A percentile compares a stretch with the other conserved stretches of the same genome.
These are phyloP conservation scores for Neolamprologus sp. DNA, from an alignment of 2,113 vertebrate genomes.

Conservation along the genomic window DNA sequence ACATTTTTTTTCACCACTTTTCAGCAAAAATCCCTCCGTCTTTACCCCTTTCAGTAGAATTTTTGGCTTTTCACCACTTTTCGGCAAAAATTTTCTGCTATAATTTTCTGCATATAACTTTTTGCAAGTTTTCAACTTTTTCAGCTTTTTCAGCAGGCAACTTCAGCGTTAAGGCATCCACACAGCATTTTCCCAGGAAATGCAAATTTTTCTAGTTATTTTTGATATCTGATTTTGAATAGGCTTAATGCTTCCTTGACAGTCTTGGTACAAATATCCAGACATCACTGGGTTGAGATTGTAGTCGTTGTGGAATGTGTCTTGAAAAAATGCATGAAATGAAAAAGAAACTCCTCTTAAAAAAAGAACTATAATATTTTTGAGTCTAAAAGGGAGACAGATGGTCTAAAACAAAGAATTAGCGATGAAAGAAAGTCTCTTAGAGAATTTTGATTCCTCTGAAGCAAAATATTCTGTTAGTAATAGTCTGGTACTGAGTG, in stretches of 20 bases:
- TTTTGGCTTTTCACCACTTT: too few species aligned
- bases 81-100: too few species aligned
- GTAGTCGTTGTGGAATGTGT: fast-evolving
- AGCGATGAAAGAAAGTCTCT: neutral
- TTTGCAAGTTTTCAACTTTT: too few species aligned
- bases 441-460: neutral
- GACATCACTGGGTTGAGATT: neutral
- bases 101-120: too few species aligned
- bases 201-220: neutral
- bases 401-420: neutral
- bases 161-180: too few species aligned
- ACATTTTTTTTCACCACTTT: too few species aligned
- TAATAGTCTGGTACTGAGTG: neutral
- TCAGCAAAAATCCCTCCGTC: too few species aligned
- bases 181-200: too few species aligned
- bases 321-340: neutral
- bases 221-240: neutral
- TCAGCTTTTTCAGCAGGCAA: too few species aligned
- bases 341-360: fast-evolving
- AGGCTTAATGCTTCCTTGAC: neutral
- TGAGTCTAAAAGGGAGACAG: neutral
- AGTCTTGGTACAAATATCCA: neutral
- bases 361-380: fast-evolving
- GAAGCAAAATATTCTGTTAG: neutral
- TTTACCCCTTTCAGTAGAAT: too few species aligned